Conservation (phyloP, 2,888 invertebrate genomes). For the Cartodere bifasciata region DNA sequence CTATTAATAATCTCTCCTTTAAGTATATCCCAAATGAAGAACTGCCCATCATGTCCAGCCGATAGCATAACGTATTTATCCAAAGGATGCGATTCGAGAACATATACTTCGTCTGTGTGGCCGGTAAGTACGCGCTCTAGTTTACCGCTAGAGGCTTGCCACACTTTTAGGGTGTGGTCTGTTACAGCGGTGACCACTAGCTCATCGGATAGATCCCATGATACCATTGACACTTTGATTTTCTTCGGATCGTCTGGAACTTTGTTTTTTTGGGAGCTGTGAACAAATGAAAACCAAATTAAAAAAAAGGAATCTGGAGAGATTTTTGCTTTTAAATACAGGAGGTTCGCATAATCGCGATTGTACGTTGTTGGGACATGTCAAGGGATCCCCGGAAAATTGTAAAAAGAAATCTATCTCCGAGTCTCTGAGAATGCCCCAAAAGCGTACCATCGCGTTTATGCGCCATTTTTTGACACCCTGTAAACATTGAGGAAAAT, state of each 20-base stretch:
- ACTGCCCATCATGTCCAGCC: slow-evolving; percentile 92
- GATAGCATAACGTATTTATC: slow-evolving; percentile 75
- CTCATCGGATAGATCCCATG: slow-evolving; percentile 84
- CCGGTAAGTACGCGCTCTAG: slow-evolving; percentile 57
- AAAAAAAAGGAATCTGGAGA: too few relatives aligned
- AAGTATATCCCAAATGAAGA: slow-evolving; percentile 72
- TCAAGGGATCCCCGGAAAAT: too few relatives aligned
- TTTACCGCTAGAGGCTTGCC: slow-evolving; percentile 58
- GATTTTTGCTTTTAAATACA: too few relatives aligned
- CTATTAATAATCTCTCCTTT: slow-evolving; percentile 33
- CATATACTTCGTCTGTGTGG: slow-evolving; percentile 89
- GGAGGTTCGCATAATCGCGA: too few relatives aligned
- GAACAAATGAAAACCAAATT: too few relatives aligned
- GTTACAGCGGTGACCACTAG: slow-evolving; percentile 84
- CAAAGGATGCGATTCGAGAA: slow-evolving; percentile 82
- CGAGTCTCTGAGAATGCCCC: too few relatives aligned
- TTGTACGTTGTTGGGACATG: too few relatives aligned
- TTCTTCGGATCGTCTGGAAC: slow-evolving; percentile 42
- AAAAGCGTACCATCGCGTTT: too few relatives aligned
- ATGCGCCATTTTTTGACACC: too few relatives aligned
- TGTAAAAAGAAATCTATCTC: too few relatives aligned
- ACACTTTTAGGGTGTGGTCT: slow-evolving; percentile 70
- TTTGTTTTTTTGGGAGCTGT: too few relatives aligned
- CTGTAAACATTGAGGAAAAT: too few relatives aligned
- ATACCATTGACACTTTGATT: slow-evolving; percentile 87